phyloP scores from a whole-genome alignment of 1,140 invertebrate genomes.

The Lordiphosa mommai region DNA sequence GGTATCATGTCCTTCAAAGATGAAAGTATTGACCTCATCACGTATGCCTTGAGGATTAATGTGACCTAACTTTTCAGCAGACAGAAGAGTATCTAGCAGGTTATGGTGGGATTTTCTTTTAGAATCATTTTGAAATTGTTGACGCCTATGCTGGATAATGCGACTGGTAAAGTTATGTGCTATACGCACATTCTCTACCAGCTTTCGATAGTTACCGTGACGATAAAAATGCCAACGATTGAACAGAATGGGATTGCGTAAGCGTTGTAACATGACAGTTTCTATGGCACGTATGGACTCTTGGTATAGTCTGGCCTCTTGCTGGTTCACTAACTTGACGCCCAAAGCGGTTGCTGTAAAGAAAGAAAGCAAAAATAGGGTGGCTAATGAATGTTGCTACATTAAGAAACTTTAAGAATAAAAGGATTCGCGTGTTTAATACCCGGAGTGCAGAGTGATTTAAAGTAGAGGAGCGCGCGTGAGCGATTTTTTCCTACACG shows the following conservation, averaged over 20 bases:
- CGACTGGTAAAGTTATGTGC: conserved; percentile 58
- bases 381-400: too few species aligned
- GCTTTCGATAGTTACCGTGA: conserved; percentile 43
- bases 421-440: too few species aligned
- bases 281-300: conserved; percentile 54
- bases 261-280: conserved; percentile 37
- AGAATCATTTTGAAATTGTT: conserved; percentile 28
- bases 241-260: conserved; percentile 57
- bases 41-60: conserved; percentile 85
- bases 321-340: conserved; percentile 78
- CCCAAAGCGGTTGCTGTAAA: conserved; percentile 89
- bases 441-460: too few species aligned
- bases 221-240: conserved; percentile 31
- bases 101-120: conserved; percentile 83
- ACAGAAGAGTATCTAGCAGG: conserved; percentile 89
- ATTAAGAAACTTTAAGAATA: too few species aligned
- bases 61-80: conserved; percentile 80
- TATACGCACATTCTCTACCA: conserved; percentile 38
- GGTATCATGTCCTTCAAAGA: conserved; percentile 90
- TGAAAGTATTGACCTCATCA: conserved; percentile 92
- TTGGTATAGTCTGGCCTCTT: conserved; percentile 49
- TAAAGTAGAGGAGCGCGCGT: too few species aligned
- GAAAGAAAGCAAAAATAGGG: not conserved
- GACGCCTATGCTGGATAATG: conserved; percentile 54
- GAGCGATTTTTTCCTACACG: too few species aligned